These are phyloP conservation scores for Conchocele bisecta DNA, from an alignment of 2,888 invertebrate species.

Conservation along the genomic window DNA sequence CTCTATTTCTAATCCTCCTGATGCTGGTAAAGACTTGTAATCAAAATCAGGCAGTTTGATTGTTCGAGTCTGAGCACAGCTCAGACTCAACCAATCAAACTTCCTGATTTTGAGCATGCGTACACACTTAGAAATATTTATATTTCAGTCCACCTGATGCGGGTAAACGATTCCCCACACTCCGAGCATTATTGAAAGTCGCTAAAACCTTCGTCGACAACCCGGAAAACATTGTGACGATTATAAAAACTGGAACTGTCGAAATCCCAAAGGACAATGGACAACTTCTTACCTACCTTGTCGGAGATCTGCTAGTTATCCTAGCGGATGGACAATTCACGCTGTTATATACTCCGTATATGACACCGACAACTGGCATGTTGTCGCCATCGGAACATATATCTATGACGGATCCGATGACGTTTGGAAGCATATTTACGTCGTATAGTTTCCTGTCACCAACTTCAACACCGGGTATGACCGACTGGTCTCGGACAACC, in stretches of 20 bases:
- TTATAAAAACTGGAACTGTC: slow-evolving; percentile 55
- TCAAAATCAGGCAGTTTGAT: no score
- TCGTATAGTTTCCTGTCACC: slow-evolving; percentile 55
- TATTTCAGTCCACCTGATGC: slow-evolving; percentile 58
- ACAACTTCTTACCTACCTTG: slow-evolving; percentile 57
- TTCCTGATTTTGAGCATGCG: no score
- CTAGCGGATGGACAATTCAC: slow-evolving; percentile 56
- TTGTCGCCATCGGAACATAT: slow-evolving; percentile 42
- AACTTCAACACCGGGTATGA: slow-evolving; percentile 51
- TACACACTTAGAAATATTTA: no score
- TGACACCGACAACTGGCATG: slow-evolving; percentile 40
- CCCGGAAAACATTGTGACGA: slow-evolving; percentile 52
- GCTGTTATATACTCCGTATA: slow-evolving; percentile 46
- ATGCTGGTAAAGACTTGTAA: no score
- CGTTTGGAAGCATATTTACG: slow-evolving; percentile 56
- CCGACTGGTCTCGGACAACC: slow-evolving; percentile 38
- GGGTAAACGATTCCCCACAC: slow-evolving; percentile 59
- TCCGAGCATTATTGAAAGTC: slow-evolving; percentile 58
- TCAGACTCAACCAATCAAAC: no score
- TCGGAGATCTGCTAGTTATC: slow-evolving; percentile 66
- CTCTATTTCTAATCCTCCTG: no score
- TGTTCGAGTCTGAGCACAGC: no score
- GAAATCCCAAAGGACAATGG: slow-evolving; percentile 45
- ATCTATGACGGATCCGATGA: slow-evolving; percentile 51
- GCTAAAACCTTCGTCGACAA: slow-evolving; percentile 54